Evolutionary conservation across 2,888 invertebrate species (phyloP).

Genomic region (Ernsta delagoae): DNA sequence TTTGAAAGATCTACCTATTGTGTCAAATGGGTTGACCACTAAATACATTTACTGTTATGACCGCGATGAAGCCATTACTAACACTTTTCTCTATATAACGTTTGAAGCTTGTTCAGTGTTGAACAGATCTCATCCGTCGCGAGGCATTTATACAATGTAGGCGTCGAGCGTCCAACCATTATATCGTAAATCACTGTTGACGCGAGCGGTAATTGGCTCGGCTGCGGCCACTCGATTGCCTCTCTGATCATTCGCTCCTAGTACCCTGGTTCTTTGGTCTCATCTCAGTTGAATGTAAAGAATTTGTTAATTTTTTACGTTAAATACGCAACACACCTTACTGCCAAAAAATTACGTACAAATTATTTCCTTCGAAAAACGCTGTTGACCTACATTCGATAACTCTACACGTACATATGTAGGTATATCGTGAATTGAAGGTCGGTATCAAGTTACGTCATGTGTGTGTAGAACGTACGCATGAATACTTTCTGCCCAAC

Average conservation of each 20-base stretch:
- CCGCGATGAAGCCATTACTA: background rate
- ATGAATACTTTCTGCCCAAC: background rate
- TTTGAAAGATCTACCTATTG: background rate
- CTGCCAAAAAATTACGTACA: background rate
- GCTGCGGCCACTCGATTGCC: slow-evolving; percentile 59
- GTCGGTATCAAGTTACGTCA: too few relatives aligned
- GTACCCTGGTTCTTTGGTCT: slow-evolving; percentile 49
- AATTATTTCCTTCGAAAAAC: background rate
- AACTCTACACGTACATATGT: background rate
- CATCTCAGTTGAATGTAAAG: too few relatives aligned
- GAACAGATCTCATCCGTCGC: slow-evolving; percentile 50
- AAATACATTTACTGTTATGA: background rate
- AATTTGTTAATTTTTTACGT: too few relatives aligned
- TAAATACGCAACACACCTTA: background rate
- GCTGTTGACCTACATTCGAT: background rate
- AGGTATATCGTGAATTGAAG: too few relatives aligned
- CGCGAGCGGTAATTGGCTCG: slow-evolving; percentile 74
- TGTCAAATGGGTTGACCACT: background rate
- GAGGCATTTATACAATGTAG: slow-evolving; percentile 76
- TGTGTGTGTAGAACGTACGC: too few relatives aligned
- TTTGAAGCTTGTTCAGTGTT: slow-evolving; percentile 22
- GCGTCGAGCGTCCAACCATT: slow-evolving; percentile 68
- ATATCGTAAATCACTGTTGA: slow-evolving; percentile 81
- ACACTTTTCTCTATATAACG: background rate
- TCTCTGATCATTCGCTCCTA: slow-evolving; percentile 65